phyloP scores from a whole-genome alignment of 37 sponge, comb jelly and placozoan species.

The Halichondria panicea region DNA sequence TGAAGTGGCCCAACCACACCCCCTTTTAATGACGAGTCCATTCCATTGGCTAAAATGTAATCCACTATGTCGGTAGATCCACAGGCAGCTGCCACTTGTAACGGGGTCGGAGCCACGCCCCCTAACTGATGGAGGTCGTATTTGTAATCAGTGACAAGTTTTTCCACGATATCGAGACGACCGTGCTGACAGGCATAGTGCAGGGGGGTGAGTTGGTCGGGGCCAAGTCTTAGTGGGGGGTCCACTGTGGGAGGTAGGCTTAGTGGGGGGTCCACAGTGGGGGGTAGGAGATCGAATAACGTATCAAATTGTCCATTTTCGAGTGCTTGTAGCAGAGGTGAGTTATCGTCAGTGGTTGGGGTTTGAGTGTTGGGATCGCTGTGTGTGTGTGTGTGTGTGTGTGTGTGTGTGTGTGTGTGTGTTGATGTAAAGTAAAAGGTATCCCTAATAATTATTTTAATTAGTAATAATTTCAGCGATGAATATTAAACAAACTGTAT shows the following conservation, averaged over 20 bases:
- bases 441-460: too few relatives aligned
- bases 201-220: constrained; percentile 20
- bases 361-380: too few relatives aligned
- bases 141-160: background rate
- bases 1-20: background rate
- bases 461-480: too few relatives aligned
- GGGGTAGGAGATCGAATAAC: constrained; percentile 7
- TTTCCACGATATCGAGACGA: constrained; percentile 11
- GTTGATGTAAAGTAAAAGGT: too few relatives aligned
- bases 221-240: background rate
- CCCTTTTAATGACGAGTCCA: background rate
- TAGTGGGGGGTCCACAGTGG: background rate
- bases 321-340: constrained; percentile 2
- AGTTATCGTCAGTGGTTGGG: constrained; percentile 7
- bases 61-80: constrained; percentile 3
- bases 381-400: too few relatives aligned
- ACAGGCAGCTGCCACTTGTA: constrained; percentile 9
- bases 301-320: constrained; percentile 20
- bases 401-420: too few relatives aligned
- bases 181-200: constrained; percentile 37
- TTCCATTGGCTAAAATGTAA: background rate
- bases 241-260: background rate
- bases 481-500: too few relatives aligned
- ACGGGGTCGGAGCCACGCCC: background rate
- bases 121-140: background rate